Percentiles rank a stretch among this genome's conserved stretches.
Conservation (phyloP, 2,888 invertebrate genomes). For the Dasysyrphus albostriatus region DNA sequence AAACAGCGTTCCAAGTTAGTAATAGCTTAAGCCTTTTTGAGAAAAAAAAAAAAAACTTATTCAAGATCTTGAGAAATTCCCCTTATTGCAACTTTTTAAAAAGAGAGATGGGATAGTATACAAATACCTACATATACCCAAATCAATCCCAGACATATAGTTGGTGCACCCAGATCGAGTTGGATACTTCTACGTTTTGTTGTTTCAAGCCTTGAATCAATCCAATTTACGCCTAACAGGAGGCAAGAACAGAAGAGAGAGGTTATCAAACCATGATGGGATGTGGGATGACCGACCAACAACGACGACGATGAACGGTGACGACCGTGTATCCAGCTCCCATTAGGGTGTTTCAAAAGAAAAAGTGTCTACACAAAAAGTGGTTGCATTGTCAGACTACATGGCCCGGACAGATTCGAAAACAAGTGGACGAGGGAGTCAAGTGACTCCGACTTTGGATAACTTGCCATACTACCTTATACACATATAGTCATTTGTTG, state of each 20-base stretch:
- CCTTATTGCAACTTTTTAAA: neutral
- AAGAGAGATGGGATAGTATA: neutral
- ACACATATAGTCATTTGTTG: slow-evolving; percentile 14
- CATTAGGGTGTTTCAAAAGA: slow-evolving; percentile 35
- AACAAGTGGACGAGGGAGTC: slow-evolving; percentile 60
- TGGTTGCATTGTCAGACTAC: slow-evolving; percentile 60
- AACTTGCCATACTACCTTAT: slow-evolving; percentile 40
- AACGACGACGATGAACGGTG: neutral
- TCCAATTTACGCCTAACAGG: slow-evolving; percentile 68
- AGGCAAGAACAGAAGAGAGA: neutral
- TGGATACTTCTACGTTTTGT: slow-evolving; percentile 36
- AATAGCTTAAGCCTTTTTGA: no score
- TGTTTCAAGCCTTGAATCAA: slow-evolving; percentile 66
- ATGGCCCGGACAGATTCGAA: slow-evolving; percentile 66
- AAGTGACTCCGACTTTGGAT: slow-evolving; percentile 60
- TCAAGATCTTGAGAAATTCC: neutral
- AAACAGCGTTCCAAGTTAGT: no score
- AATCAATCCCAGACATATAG: slow-evolving; percentile 47
- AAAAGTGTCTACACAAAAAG: slow-evolving; percentile 57
- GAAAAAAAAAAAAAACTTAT: no score
- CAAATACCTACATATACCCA: neutral
- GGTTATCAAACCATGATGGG: neutral
- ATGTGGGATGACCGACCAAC: neutral
- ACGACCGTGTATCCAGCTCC: slow-evolving; percentile 4
- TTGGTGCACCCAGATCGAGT: slow-evolving; percentile 49